A percentile compares a stretch with the other conserved stretches of the same genome.
Evolutionary conservation across 2,888 invertebrate species (phyloP).

Genomic region (Luffia ferchaultella): DNA sequence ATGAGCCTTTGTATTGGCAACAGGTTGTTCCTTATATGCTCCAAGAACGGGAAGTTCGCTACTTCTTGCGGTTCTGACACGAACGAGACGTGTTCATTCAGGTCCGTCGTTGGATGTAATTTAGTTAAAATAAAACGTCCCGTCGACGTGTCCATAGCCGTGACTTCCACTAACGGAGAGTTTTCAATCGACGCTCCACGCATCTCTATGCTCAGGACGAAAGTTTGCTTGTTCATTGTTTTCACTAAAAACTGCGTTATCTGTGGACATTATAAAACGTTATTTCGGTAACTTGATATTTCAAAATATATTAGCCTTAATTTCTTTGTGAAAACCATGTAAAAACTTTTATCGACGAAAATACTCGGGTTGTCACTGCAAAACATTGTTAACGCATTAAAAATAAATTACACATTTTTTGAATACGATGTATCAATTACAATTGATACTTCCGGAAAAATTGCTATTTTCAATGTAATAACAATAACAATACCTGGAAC

Average conservation of each 20-base stretch:
- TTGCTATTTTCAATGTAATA: too few relatives aligned
- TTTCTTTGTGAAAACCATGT: too few relatives aligned
- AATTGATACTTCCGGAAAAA: too few relatives aligned
- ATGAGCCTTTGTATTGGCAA: background rate
- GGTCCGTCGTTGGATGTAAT: background rate
- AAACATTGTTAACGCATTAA: too few relatives aligned
- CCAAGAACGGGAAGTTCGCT: background rate
- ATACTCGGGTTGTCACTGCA: too few relatives aligned
- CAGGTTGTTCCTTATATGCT: background rate
- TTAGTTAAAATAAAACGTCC: background rate
- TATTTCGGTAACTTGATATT: too few relatives aligned
- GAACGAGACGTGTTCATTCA: background rate
- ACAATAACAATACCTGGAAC: too few relatives aligned
- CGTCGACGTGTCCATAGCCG: background rate
- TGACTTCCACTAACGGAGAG: background rate
- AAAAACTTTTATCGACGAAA: too few relatives aligned
- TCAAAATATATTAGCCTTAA: too few relatives aligned
- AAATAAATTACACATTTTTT: too few relatives aligned
- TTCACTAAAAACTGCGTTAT: background rate
- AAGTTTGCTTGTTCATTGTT: background rate
- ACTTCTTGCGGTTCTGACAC: background rate
- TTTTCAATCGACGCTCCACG: background rate
- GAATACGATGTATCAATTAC: too few relatives aligned
- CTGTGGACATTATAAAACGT: background rate
- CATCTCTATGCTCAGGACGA: background rate